Base-by-base conservation (phyloP, 2,888 invertebrate genomes). In the Iphiclides podalirius region DNA sequence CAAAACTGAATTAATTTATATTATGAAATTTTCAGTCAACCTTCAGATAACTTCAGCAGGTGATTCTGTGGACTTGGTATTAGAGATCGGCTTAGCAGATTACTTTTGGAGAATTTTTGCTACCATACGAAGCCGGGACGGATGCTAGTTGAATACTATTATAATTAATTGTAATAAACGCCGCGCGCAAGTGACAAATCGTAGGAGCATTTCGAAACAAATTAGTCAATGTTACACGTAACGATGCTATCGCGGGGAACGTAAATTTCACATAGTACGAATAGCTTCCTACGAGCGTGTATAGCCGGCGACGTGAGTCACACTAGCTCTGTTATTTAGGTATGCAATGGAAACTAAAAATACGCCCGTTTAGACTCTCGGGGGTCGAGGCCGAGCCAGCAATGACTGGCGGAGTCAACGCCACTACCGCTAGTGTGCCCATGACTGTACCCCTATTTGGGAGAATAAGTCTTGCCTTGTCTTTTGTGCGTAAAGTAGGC, bases 321-420 rank as follows among this genome's bases (percentile, higher is more conserved):
- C 58, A 55, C 46, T 52, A 59, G 58, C 55, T 60, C 57, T 54
- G 63, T 60, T 56, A 39, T 59, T 66, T 67, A 62, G 64, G 70
- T 59, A 62, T 58, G 59, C 55, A 59, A 59, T 61, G 63, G 60
- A 52, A 70, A 59, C 63, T 67, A 66, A 65, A 70, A 68, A 68
- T 67, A 68, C 58, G 52, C 37, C n/a, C 49, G 54, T 49, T 55
- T 54, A 53, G 54, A 54, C 52, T 56, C 52, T 53, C 55, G 50
- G 55, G 60, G 63, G 60, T 63, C 63, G 63, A 64, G 64, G 60
- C 55, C 61, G 54, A 37, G 73, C 69, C 64, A 69, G 63, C 55
- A 55, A 48, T 56, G 52, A 54, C 64, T 63, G 57, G 58, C 57
- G 48, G 63, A 73, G 75, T 77, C 72, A 75, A 74, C 68, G 70